phyloP scores from a whole-genome alignment of 2,797 vertebrate genomes.

The Cirrhinus molitorella region DNA sequence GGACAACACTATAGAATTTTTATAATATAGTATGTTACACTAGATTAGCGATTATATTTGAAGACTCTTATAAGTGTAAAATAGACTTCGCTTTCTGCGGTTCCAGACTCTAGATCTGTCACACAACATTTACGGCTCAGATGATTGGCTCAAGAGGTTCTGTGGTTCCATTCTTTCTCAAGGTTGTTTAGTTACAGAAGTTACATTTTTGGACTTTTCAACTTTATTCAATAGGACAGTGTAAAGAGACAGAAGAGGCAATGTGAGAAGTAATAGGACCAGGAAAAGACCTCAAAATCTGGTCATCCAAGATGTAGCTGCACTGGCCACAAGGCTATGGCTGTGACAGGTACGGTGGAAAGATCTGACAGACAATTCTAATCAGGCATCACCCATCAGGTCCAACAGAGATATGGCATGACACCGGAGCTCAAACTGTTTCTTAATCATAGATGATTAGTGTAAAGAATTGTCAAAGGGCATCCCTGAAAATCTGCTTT shows the following conservation, averaged over 20 bases:
- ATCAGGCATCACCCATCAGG: background rate
- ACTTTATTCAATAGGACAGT: background rate
- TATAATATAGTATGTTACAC: background rate
- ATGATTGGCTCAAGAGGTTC: background rate
- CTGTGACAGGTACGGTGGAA: background rate
- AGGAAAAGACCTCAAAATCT: background rate
- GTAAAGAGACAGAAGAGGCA: background rate
- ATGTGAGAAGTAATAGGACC: background rate
- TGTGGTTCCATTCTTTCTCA: background rate
- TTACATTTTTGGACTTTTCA: background rate
- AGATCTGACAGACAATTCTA: background rate
- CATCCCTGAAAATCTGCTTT: conserved; percentile 77
- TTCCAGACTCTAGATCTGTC: background rate
- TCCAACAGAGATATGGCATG: background rate
- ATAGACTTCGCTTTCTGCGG: background rate
- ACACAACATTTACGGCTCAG: no score
- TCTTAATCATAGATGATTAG: background rate
- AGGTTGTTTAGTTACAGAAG: no score
- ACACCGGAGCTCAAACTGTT: background rate
- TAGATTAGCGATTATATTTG: background rate
- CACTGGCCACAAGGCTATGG: background rate
- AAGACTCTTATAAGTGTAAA: background rate
- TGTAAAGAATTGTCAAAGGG: conserved; percentile 37
- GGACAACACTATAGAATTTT: background rate
- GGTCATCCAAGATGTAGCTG: background rate